Base-by-base conservation (phyloP, 2,113 vertebrate genomes). In the Pedionomus torquatus region DNA sequence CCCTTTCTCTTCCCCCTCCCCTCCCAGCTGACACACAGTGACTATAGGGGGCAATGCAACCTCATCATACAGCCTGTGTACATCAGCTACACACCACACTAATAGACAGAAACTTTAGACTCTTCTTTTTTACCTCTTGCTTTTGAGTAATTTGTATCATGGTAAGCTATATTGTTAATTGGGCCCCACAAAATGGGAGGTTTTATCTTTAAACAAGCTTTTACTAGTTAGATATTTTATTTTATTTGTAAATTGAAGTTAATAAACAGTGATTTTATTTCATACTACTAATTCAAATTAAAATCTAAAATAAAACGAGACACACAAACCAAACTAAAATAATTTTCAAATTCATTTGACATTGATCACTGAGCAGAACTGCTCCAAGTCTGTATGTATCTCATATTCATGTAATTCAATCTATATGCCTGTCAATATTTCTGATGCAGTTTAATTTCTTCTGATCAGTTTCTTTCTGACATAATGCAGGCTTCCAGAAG, bases 21-120 rank as follows among this genome's bases (percentile, higher is more conserved):
- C 76, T 82, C 23, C 88, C 54, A 97, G 90, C 79, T 96, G 95
- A 95, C 91, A 83, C 78, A 83, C 30, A 95, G 93, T 92, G 98
- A 97, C 98, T 97, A 97, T 93, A 98, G 98, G 97, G 98, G 98
- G 98, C 98, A 98, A 98, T 98, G 68, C 98, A 98, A 88, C 97
- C 98, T 97, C 96, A 95, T 87, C 88, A 87, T 95, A 75, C 55
- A 94, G 88, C 87, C 71, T 94, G 54, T 74, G 65, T 74, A 46
- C 71, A 23, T 90, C 6, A 1, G 9, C 43, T 69, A 30, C 44
- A 16, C 13, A 61, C 41, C 46, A 48, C 46, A 17, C 69, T 81
- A 89, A 83, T 49, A 76, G 71, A 21, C 1, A 2, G 51, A 85
- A 92, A 79, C 70, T 84, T 78, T 75, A 49, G 89, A 90, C 30